A percentile compares a stretch with the other conserved stretches of the same genome.
Evolutionary conservation across 2,113 vertebrate genomes (phyloP).

Genomic region (Malurus cyaneus): DNA sequence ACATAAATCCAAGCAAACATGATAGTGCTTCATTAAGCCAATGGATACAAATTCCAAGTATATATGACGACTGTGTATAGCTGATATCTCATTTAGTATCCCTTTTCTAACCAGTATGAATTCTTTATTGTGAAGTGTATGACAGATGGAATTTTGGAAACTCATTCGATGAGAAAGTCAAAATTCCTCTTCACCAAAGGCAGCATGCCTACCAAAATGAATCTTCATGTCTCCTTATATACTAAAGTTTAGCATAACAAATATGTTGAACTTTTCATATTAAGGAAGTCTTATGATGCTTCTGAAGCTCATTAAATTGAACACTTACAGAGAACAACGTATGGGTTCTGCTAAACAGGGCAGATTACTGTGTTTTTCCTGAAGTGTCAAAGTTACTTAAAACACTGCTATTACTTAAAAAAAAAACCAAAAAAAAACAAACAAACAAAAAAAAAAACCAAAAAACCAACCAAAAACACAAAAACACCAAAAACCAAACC

Average conservation of each 20-base stretch:
- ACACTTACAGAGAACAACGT: not conserved
- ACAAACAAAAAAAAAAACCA: too few relatives aligned
- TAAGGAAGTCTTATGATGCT: not conserved
- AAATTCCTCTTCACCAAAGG: not conserved
- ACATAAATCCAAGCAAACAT: not conserved
- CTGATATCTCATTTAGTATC: not conserved
- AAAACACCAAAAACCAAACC: not conserved
- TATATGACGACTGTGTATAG: not conserved
- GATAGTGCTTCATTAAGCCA: not conserved
- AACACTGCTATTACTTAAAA: not conserved
- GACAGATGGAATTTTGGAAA: not conserved
- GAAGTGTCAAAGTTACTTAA: not conserved
- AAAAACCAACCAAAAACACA: too few relatives aligned
- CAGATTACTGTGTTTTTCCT: not conserved
- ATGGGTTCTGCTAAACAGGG: not conserved
- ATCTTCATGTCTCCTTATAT: not conserved
- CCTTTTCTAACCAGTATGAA: not conserved
- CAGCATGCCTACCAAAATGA: not conserved
- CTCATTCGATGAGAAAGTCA: not conserved
- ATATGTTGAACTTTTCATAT: not conserved
- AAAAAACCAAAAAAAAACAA: not conserved
- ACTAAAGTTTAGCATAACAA: not conserved
- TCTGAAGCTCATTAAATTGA: not conserved
- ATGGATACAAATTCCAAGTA: not conserved
- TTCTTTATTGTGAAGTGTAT: not conserved